phyloP scores from a whole-genome alignment of 2,888 invertebrate species.

The Ctenicera cuprea region DNA sequence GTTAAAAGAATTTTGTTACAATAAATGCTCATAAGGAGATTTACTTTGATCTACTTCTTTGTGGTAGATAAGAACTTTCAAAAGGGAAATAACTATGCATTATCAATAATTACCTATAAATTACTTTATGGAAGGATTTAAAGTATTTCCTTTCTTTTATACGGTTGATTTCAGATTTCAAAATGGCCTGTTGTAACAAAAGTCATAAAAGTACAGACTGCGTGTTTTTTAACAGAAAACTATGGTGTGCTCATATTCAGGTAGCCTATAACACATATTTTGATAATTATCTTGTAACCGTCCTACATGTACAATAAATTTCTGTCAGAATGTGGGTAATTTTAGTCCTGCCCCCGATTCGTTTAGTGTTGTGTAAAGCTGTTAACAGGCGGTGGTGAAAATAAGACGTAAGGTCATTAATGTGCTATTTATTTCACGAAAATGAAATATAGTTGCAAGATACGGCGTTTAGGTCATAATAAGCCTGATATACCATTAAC shows the following conservation, averaged over 20 bases:
- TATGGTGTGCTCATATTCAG: background rate
- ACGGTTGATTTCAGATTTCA: too few species aligned
- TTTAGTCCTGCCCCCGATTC: conserved; percentile 39
- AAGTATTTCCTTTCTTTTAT: too few species aligned
- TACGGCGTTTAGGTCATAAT: conserved; percentile 56
- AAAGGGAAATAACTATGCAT: too few species aligned
- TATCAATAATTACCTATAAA: too few species aligned
- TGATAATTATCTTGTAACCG: conserved; percentile 20
- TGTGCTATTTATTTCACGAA: conserved; percentile 59
- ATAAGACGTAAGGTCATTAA: conserved; percentile 62
- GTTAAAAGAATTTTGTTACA: too few species aligned
- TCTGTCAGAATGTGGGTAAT: conserved; percentile 40
- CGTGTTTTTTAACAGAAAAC: too few species aligned
- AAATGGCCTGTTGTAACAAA: too few species aligned
- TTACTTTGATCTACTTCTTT: too few species aligned
- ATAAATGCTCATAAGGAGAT: too few species aligned
- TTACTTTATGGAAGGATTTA: too few species aligned
- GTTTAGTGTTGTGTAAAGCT: conserved; percentile 51
- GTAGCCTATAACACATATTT: conserved; percentile 12
- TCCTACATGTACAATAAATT: conserved; percentile 36
- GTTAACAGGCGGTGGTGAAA: conserved; percentile 57
- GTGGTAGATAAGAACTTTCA: too few species aligned
- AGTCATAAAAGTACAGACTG: too few species aligned
- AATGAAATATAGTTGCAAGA: conserved; percentile 57
- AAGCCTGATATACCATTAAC: conserved; percentile 53